phyloP scores from a whole-genome alignment of 2,888 invertebrate species.

The Ephialtes manifestator region DNA sequence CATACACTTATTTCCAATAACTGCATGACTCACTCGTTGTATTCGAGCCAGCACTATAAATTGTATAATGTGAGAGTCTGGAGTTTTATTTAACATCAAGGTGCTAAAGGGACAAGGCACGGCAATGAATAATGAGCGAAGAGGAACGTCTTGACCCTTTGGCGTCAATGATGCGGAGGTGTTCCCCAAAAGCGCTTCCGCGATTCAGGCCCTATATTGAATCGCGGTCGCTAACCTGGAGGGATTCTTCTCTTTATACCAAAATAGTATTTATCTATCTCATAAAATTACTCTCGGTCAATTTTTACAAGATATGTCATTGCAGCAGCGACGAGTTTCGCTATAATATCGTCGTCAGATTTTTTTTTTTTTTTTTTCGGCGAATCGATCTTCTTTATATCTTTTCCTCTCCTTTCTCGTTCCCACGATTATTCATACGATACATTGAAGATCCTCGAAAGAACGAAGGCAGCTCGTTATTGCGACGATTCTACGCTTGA shows the following conservation, averaged over 20 bases:
- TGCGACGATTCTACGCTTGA: conserved; percentile 21
- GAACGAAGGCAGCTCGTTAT: conserved; percentile 30
- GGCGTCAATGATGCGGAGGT: conserved; percentile 67
- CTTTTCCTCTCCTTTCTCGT: conserved; percentile 23
- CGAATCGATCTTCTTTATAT: conserved; percentile 34
- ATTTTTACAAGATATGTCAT: conserved; percentile 57
- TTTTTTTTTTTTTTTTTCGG: conserved; percentile 23
- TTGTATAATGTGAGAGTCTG: conserved; percentile 57
- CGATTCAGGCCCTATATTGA: conserved; percentile 84
- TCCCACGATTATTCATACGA: conserved; percentile 5
- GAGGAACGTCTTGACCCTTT: conserved; percentile 71
- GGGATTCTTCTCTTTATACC: conserved; percentile 79
- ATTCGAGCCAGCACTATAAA: conserved; percentile 38
- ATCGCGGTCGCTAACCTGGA: conserved; percentile 78
- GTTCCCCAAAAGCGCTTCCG: conserved; percentile 64
- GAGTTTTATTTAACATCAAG: conserved; percentile 64
- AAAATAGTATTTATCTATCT: conserved; percentile 82
- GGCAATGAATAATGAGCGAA: conserved; percentile 72
- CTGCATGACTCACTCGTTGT: conserved; percentile 38
- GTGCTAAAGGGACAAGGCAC: conserved; percentile 72
- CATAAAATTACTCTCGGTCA: conserved; percentile 78
- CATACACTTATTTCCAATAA: not conserved
- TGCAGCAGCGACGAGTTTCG: conserved; percentile 44
- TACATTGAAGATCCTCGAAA: not conserved
- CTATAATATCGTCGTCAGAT: conserved; percentile 42